Percentiles rank a stretch among this genome's conserved stretches.
Conservation (phyloP, 2,888 invertebrate species). For the Nebria salina region DNA sequence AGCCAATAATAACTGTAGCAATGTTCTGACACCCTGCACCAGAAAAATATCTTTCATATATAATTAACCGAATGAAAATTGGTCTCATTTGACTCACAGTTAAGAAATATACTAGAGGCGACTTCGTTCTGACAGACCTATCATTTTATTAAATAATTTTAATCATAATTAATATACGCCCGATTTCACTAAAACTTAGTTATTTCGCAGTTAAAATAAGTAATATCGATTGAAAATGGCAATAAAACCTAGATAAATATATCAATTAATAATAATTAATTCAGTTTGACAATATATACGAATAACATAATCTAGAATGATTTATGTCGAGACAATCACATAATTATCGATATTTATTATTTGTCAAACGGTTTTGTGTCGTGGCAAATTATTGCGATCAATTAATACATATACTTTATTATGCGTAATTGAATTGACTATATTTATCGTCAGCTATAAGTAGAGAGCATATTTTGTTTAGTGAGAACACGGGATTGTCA, state of each 20-base stretch:
- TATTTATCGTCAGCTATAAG: neutral
- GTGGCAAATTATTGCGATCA: neutral
- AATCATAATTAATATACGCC: no score
- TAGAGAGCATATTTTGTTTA: neutral
- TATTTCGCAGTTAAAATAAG: neutral
- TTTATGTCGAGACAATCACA: neutral
- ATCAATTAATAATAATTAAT: neutral
- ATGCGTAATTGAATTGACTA: neutral
- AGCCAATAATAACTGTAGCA: no score
- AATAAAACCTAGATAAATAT: neutral
- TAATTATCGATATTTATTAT: neutral
- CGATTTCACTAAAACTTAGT: no score
- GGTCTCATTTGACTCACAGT: no score
- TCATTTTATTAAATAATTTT: no score
- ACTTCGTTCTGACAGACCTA: no score
- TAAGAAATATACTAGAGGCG: no score
- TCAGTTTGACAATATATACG: neutral
- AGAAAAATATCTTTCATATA: no score
- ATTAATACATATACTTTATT: neutral
- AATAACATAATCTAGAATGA: neutral
- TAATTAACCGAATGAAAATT: no score
- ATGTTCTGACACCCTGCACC: no score
- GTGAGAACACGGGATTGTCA: neutral
- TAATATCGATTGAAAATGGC: neutral
- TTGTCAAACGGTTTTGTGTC: neutral